Evolutionary conservation across 2,113 vertebrate genomes (phyloP), one percentile per base, ranked within the genome.

Genomic region (Scomber colias): DNA sequence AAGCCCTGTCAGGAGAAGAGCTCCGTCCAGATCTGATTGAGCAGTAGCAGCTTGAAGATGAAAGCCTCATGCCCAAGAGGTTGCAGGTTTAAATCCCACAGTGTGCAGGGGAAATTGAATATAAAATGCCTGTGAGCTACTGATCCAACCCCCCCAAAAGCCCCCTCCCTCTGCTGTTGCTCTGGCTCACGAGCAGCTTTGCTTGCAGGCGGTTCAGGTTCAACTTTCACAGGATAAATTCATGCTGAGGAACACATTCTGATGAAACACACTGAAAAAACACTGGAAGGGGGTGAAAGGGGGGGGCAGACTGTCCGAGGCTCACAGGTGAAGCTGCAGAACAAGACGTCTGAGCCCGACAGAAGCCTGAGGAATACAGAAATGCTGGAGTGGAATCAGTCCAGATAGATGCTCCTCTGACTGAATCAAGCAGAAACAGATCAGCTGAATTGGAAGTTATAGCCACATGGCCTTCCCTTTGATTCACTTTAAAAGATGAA

Each of bases 401-500:
- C 35, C 49, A 64, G 11, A 30, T 0, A 65, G 60, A 40, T 40
- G 35, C 35, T 40, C 35, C 35, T 1, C 35, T 40, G 35, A 40
- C 35, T 1, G 35, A 2, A 16, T 1, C 13, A 53, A 49, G 10
- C 15, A 40, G 45, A 51, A 57, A 50, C 7, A 4, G 14, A 71
- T n/a, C 14, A 30, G 55, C 46, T 30, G 46, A 64, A 35, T n/a
- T 16, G 45, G 5, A 15, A 40, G 54, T 35, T 53, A 46, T 27
- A 67, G 69, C 19, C 63, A 69, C 60, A 35, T 54, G 45, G 9
- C 19, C 35, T 21, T 16, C 15, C 15, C 35, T 54, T 27, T 70
- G 48, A 64, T 45, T 61, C 24, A n/a, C 62, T 59, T 62, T 77
- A 72, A 73, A 64, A 73, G 51, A 81, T 54, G 56, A 62, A 81